Base-by-base conservation (phyloP, 2,888 invertebrate genomes). In the Hyposoter didymator region DNA sequence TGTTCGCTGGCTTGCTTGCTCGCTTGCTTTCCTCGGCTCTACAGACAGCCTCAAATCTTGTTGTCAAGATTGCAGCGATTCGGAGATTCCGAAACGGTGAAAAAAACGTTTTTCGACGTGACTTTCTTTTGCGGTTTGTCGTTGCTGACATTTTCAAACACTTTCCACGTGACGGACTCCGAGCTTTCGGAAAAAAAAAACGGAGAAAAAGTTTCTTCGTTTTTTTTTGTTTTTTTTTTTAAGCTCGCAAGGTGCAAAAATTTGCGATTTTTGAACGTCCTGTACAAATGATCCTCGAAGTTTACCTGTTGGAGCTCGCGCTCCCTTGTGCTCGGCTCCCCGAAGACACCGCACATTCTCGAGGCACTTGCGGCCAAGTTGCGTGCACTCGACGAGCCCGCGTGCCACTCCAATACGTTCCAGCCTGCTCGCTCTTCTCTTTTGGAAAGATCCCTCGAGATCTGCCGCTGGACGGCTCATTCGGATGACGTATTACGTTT, bases 301-400 rank as follows among this genome's bases (percentile, higher is more conserved):
- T 67, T 55, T 76, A 45, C 59, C 78, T 55, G 84, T 84, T 81
- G 14, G 73, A 55, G 55, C 78, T 67, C 72, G 78, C 66, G 75
- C 72, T 74, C 59, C 59, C 79, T 76, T 45, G 80, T 79, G 81
- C 73, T 64, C 67, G 84, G 79, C 75, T 59, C 81, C 75, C 72
- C 70, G 83, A 80, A 78, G 82, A 88, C 86, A 87, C 35, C 85
- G 86, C 86, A 86, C 88, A 87, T 86, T 87, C 88, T 84, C 84
- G 84, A 74, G 81, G 87, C 83, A 86, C 87, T 87, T 80, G 84
- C 84, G 85, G 87, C 85, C 10, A 32, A 88, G 89, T 88, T 87
- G 86, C 88, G 85, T 86, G 88, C 82, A 73, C 78, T 78, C 85
- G 59, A 59, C 59, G 22, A 66, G 35, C 35, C 66, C 39, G 39